Conservation (phyloP, 2,113 vertebrate genomes). For the Ornithorhynchus anatinus region DNA sequence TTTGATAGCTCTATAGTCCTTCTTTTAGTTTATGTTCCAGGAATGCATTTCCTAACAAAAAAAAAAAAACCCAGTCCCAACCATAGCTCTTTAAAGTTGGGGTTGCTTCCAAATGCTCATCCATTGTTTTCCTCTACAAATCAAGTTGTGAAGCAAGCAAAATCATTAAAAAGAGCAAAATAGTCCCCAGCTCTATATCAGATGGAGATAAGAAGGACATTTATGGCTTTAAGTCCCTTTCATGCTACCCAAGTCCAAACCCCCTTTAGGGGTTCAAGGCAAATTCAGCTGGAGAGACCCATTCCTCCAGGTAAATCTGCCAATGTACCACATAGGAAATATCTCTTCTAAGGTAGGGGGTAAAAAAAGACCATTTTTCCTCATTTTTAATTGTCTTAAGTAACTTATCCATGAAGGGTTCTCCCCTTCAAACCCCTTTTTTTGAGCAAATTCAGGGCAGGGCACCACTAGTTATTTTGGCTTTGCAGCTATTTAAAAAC, state of each 20-base stretch:
- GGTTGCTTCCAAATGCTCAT: neutral
- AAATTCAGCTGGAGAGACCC: too few species aligned
- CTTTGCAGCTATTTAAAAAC: conserved; percentile 27
- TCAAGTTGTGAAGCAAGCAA: neutral
- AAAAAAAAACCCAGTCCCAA: neutral
- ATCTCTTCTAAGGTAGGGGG: neutral
- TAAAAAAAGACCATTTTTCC: neutral
- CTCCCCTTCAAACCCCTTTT: neutral
- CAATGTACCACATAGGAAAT: neutral
- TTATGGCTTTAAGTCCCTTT: conserved; percentile 32
- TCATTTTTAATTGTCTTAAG: neutral
- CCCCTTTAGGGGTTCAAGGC: too few species aligned
- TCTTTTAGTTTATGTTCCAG: conserved; percentile 4
- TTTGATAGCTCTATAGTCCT: neutral
- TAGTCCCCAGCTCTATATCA: neutral
- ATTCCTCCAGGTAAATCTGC: neutral
- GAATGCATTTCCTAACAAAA: neutral
- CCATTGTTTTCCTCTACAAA: neutral
- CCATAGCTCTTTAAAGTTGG: conserved; percentile 29
- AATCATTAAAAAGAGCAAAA: neutral
- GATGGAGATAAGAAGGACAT: neutral
- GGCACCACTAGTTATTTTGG: conserved; percentile 17
- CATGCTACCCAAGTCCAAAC: neutral
- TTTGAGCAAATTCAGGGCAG: conserved; percentile 4
- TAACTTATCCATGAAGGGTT: neutral